These are phyloP conservation scores for Vandiemenella viatica DNA, from an alignment of 2,888 invertebrate genomes.

Conservation along the genomic window DNA sequence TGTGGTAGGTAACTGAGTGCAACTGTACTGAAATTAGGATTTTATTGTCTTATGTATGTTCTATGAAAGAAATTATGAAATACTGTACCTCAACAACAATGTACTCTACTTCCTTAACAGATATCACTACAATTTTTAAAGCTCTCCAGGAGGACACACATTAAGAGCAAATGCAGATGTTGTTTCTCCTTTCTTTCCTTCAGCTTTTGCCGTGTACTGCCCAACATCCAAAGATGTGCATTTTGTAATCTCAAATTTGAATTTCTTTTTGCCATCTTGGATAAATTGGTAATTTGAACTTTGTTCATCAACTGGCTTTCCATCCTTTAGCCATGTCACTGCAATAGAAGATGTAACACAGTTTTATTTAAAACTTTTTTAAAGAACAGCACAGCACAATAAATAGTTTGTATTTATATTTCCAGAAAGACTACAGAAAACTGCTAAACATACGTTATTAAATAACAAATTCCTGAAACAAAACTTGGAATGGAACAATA, in stretches of 20 bases:
- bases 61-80: background rate
- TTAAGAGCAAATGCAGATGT: constrained; percentile 77
- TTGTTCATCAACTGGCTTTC: constrained; percentile 62
- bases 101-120: background rate
- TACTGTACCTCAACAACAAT: background rate
- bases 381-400: background rate
- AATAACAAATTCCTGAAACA: too few species aligned
- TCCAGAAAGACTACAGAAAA: too few species aligned
- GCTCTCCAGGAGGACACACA: constrained; percentile 42
- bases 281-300: constrained; percentile 65
- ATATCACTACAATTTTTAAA: constrained; percentile 24
- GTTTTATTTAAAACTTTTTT: too few species aligned
- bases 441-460: too few species aligned
- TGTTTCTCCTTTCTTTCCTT: constrained; percentile 72
- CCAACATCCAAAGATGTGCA: constrained; percentile 66
- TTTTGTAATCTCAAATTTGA: constrained; percentile 60
- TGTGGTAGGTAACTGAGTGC: too few species aligned
- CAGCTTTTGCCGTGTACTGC: constrained; percentile 74
- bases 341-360: constrained; percentile 14
- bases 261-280: constrained; percentile 64
- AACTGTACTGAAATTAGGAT: too few species aligned
- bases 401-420: background rate
- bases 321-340: constrained; percentile 80
- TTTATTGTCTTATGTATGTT: too few species aligned
- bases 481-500: too few species aligned